Base-by-base conservation (phyloP, 2,888 invertebrate genomes). In the Nudaria mundana region DNA sequence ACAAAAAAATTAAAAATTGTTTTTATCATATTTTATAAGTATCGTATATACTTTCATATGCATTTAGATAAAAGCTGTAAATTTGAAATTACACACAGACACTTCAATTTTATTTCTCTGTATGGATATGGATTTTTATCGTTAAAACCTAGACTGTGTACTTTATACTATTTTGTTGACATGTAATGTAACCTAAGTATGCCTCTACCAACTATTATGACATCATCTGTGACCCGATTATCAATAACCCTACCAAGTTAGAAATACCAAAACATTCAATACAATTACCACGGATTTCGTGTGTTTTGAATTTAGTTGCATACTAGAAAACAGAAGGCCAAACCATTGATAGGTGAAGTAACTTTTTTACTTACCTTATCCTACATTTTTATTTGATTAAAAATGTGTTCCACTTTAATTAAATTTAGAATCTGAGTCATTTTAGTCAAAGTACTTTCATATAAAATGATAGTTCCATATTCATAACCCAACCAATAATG, bases 211-310 rank as follows among this genome's bases (percentile, higher is more conserved):
- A 37, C 34, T 45, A 41, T 52, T 71, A 81, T 86, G 86, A 87
- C 82, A 84, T 86, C 87, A 87, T 76, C 56, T 34, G 52, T 69
- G 76, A 78, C 83, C 83, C 66, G 78, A 77, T 79, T 84, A 76
- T 63, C 50, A 56, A 51, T 44, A 66, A 76, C 12, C 31, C 74
- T 34, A 41, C 54, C 35, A 50, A 71, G 59, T 76, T 51, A 5
- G 39, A 50, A 31, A 51, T 31, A 59, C 52, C 59, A 69, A 71
- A 74, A 76, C 62, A 76, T 45, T 13, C 20, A 22, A 31, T 24
- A 7, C 29, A 24, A 42, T 24, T 16, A 5, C 3, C 36, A 10
- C 3, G 10, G 6, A n/a, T 5, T 11, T 5, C 3, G 24, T 2
- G 22, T 35, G 55, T 59, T 48, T 54, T 64, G 7, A 57, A 74